Conservation (phyloP, 64 coral and sea anemone genomes). For the Dendronephthya gigantea region DNA sequence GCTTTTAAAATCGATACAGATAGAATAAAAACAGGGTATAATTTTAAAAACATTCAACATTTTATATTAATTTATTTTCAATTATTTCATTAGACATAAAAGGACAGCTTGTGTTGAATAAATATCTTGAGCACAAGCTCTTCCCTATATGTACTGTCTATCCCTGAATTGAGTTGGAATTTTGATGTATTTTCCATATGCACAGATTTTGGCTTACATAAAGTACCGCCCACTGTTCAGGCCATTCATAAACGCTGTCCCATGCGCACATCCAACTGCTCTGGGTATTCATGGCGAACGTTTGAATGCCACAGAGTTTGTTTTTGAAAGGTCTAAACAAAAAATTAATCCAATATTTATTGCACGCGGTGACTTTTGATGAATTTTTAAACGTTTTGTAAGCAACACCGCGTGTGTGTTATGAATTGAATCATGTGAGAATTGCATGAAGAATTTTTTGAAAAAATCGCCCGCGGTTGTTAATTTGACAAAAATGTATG, state of each 20-base stretch:
- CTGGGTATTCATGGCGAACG: neutral
- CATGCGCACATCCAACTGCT: neutral
- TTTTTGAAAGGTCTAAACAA: neutral
- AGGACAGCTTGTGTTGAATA: neutral
- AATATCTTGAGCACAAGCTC: neutral
- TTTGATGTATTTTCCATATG: neutral
- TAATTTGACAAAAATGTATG: neutral
- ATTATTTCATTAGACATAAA: neutral
- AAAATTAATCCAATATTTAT: neutral
- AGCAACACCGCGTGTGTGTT: neutral
- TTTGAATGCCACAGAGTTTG: neutral
- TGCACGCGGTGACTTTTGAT: neutral
- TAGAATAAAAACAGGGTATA: too few species aligned
- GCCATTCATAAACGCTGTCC: neutral
- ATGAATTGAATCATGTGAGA: neutral
- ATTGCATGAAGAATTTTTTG: neutral
- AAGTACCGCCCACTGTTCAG: neutral
- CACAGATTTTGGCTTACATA: neutral
- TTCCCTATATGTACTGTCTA: neutral
- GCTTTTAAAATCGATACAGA: too few species aligned
- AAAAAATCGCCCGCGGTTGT: neutral
- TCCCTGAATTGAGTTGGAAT: neutral
- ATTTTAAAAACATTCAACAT: neutral
- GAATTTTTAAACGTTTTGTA: neutral
- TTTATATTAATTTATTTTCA: neutral